Evolutionary conservation across 1,140 invertebrate species (phyloP), one percentile per base, ranked within the genome.

Genomic region (Pararge aegeria): DNA sequence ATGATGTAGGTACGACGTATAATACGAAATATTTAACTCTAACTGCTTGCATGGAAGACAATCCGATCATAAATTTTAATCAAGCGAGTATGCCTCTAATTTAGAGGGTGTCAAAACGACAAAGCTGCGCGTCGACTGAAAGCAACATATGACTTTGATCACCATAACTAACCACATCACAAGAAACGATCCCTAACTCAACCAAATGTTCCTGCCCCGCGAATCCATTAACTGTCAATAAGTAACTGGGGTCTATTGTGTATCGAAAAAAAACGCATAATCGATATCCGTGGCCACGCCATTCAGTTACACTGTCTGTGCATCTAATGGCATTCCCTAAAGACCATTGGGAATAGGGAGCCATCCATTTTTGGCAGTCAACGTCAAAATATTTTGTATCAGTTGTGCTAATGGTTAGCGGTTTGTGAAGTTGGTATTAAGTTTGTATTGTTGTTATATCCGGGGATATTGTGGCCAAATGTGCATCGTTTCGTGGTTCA

Each of bases 341-440:
- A 80, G 83, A 75, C 30, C 30, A 2, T 12, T 27, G 12, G 9
- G 30, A 34, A 10, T 34, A n/a, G 1, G 30, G 30, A 34, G 70
- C 80, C 79, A 78, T 82, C 78, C 73, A 71, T 82, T 80, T 87
- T 79, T 75, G 69, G 73, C 63, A 62, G 68, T 70, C 70, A 78
- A 83, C 65, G 86, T 89, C 86, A 89, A 89, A 89, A 89, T 89
- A 89, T 89, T 88, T 83, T 76, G 76, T 80, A 78, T 86, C 83
- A 78, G 73, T 76, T 84, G 80, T 80, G 75, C 71, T 84, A 87
- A 88, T 87, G 83, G 82, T 59, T 60, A 10, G 67, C 68, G 68
- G 64, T 83, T 83, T 77, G 75, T 73, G 75, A 75, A 64, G 69
- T 73, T 62, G 54, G 68, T 75, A 87, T 86, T 88, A 85, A 75